These are phyloP conservation scores for Mormyrops attenuatus DNA, from an alignment of 2,797 vertebrate genomes.

Conservation along the genomic window DNA sequence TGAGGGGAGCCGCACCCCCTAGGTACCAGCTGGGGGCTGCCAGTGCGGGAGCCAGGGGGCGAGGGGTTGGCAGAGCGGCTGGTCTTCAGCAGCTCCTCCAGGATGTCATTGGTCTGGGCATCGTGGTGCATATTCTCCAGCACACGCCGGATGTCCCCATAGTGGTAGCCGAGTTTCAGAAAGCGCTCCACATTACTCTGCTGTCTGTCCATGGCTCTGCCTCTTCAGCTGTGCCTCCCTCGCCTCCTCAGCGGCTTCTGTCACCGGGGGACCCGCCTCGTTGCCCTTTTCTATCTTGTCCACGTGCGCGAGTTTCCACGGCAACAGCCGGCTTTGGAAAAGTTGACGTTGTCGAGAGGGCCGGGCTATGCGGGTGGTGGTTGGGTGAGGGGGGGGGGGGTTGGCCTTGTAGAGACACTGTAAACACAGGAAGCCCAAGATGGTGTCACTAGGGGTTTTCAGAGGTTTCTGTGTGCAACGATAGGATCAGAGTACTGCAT, in stretches of 20 bases:
- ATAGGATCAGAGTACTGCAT: constrained; percentile 1
- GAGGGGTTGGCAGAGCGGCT: constrained; percentile 46
- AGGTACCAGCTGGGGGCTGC: constrained; percentile 54
- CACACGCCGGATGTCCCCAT: constrained; percentile 68
- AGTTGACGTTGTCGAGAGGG: constrained; percentile 39
- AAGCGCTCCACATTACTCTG: constrained; percentile 78
- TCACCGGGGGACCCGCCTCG: constrained; percentile 39
- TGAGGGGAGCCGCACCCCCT: constrained; percentile 59
- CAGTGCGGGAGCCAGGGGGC: background rate
- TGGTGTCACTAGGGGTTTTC: constrained; percentile 44
- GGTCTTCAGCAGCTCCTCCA: constrained; percentile 80
- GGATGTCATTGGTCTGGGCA: constrained; percentile 81
- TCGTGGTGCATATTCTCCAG: constrained; percentile 69
- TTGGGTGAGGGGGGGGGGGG: background rate
- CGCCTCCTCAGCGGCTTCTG: constrained; percentile 24
- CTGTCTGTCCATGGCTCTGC: constrained; percentile 51
- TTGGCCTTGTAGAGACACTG: constrained; percentile 32
- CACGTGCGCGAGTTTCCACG: constrained; percentile 42
- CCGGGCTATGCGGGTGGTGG: constrained; percentile 13
- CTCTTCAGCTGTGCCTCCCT: constrained; percentile 7
- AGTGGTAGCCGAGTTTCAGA: constrained; percentile 76
- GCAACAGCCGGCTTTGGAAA: constrained; percentile 46
- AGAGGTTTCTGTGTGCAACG: constrained; percentile 24
- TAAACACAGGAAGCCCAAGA: constrained; percentile 51
- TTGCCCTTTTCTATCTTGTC: constrained; percentile 41